Evolutionary conservation across 2,888 invertebrate genomes (phyloP).

Genomic region (Spisula solida): DNA sequence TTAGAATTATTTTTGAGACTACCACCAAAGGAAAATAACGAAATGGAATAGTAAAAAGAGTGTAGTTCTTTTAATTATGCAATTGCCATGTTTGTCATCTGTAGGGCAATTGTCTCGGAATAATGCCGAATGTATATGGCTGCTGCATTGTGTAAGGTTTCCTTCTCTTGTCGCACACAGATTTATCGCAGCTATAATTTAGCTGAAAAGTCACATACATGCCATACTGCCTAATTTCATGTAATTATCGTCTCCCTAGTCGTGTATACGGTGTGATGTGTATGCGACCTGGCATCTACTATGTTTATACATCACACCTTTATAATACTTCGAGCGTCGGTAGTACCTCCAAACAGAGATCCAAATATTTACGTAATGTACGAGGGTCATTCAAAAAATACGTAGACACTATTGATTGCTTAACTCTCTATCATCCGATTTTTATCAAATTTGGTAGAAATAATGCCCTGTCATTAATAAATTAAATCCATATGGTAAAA

Average conservation of each 20-base stretch:
- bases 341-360: too few relatives aligned
- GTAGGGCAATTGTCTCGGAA: not conserved
- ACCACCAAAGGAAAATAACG: not conserved
- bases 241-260: not conserved
- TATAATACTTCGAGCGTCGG: too few relatives aligned
- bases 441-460: too few relatives aligned
- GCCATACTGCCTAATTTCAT: not conserved
- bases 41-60: not conserved
- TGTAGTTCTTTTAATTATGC: not conserved
- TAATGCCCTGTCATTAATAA: too few relatives aligned
- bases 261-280: not conserved
- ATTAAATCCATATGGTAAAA: too few relatives aligned
- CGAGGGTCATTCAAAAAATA: too few relatives aligned
- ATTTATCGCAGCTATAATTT: not conserved
- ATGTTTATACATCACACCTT: too few relatives aligned
- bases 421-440: too few relatives aligned
- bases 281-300: not conserved
- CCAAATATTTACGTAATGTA: too few relatives aligned
- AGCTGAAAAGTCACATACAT: not conserved
- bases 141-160: not conserved
- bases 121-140: not conserved
- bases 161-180: not conserved
- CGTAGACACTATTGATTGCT: too few relatives aligned
- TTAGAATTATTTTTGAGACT: not conserved
- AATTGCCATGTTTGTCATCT: conserved; percentile 7